Base-by-base conservation (phyloP, 2,113 vertebrate genomes). In the Prunella fulvescens region DNA sequence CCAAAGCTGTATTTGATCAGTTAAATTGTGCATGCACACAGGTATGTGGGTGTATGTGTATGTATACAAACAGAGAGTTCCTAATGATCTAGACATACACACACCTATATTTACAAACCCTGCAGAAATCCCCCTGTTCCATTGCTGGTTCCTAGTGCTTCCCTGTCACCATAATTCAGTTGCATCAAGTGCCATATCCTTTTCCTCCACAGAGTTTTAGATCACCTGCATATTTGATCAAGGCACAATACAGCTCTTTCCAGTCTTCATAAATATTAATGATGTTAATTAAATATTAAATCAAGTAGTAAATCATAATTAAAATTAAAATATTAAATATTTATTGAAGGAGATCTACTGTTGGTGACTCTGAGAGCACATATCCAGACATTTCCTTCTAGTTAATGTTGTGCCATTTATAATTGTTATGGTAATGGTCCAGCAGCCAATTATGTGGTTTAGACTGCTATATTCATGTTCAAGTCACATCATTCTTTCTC, bases 241-340 rank as follows among this genome's bases (percentile, higher is more conserved):
- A 78, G 65, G 37, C 72, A 88, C 69, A 90, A 81, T 85, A 42
- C 45, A 86, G 58, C 35, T 91, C 50, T 83, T 92, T 72, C 28
- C 47, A 88, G 18, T 70, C 53, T 65, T 86, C 67, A 83, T 95
- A 91, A 95, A 95, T 91, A 86, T 94, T 86, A 64, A 96, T 83
- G 35, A 29, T 57, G 22, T 61, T 95, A 90, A 95, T 95, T n/a
- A 92, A 95, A 92, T 88, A 91, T 91, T 88, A 86, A 95, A 72
- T 65, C 2, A 54, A 86, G 64, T 40, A 60, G 12, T 91, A 89
- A 93, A 90, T 93, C 19, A 66, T 91, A 77, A 92, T 91, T 91
- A 88, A 81, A 93, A 95, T 93, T 64, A 65, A 83, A 94, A 37
- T 45, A 93, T 95, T 72, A 95, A 96, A 89, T 91, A 95, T 95